These are phyloP conservation scores for Sebastes nivosus DNA, from an alignment of 2,797 vertebrate genomes.

Conservation along the genomic window DNA sequence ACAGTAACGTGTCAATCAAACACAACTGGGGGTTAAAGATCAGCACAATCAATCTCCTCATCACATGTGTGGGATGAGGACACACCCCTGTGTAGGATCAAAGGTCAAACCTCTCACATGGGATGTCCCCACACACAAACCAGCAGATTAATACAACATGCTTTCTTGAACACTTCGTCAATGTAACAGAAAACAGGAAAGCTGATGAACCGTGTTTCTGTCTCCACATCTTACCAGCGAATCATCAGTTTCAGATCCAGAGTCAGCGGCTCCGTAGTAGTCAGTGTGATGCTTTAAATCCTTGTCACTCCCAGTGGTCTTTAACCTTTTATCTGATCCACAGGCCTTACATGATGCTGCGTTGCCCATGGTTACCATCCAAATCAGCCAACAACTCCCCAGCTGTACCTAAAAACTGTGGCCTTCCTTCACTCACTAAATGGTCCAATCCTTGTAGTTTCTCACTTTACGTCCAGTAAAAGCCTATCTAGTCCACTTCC, in stretches of 20 bases:
- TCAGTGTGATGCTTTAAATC: slow-evolving; percentile 80
- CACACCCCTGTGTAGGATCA: slow-evolving; percentile 32
- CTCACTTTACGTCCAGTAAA: slow-evolving; percentile 21
- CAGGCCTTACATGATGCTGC: slow-evolving; percentile 86
- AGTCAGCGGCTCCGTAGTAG: slow-evolving; percentile 63
- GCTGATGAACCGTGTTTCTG: background rate
- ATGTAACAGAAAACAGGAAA: background rate
- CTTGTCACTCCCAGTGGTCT: slow-evolving; percentile 73
- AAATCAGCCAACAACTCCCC: background rate
- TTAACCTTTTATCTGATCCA: slow-evolving; percentile 78
- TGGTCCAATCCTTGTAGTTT: slow-evolving; percentile 1
- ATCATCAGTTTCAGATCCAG: slow-evolving; percentile 45
- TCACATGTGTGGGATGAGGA: background rate
- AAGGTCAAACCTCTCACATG: slow-evolving; percentile 13
- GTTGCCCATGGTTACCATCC: slow-evolving; percentile 86
- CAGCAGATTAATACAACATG: background rate
- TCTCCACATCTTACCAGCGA: slow-evolving; percentile 65
- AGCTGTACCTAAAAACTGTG: background rate
- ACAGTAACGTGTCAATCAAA: slow-evolving; percentile 15
- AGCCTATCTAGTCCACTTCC: slow-evolving; percentile 12
- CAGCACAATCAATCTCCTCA: slow-evolving; percentile 9
- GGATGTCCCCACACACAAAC: background rate
- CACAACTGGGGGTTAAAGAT: slow-evolving; percentile 13
- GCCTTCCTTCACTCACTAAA: background rate
- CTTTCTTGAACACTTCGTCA: background rate